These are phyloP conservation scores for Takifugu bimaculatus DNA, from an alignment of 2,113 vertebrate genomes.

Conservation along the genomic window DNA sequence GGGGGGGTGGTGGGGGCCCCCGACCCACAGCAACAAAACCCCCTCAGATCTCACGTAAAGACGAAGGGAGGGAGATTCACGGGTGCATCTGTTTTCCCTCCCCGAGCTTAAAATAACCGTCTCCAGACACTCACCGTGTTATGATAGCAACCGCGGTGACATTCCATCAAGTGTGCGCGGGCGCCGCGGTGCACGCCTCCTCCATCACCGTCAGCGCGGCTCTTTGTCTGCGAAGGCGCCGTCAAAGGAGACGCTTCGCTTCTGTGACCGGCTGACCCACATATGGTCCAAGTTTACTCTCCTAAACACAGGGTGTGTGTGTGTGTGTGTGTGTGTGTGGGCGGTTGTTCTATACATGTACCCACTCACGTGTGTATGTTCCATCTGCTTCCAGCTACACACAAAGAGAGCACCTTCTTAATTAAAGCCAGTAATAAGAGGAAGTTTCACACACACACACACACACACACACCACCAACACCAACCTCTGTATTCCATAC, in stretches of 20 bases:
- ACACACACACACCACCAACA: background rate
- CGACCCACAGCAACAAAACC: too few relatives aligned
- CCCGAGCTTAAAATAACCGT: slow-evolving; percentile 48
- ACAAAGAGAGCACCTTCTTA: background rate
- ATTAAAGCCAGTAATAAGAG: too few relatives aligned
- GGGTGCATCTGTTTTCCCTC: slow-evolving; percentile 24
- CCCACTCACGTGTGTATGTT: slow-evolving; percentile 52
- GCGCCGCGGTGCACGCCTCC: slow-evolving; percentile 31
- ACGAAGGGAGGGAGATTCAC: slow-evolving; percentile 3
- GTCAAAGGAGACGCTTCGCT: slow-evolving; percentile 35
- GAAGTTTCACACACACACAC: background rate
- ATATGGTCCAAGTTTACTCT: slow-evolving; percentile 55
- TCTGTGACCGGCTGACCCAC: slow-evolving; percentile 57
- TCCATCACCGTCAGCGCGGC: slow-evolving; percentile 58
- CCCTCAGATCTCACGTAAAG: background rate
- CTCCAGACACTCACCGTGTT: slow-evolving; percentile 36
- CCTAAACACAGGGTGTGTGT: slow-evolving; percentile 10
- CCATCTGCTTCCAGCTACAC: slow-evolving; percentile 51
- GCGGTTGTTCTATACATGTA: slow-evolving; percentile 38
- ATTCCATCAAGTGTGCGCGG: slow-evolving; percentile 32
- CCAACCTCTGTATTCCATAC: background rate
- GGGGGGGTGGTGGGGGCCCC: too few relatives aligned
- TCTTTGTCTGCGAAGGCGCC: slow-evolving; percentile 46
- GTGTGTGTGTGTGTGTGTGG: background rate
- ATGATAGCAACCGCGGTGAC: slow-evolving; percentile 28